A percentile compares a stretch with the other conserved stretches of the same genome.
Evolutionary conservation across 2,113 vertebrate species (phyloP).

Genomic region (Crotalus viridis): DNA sequence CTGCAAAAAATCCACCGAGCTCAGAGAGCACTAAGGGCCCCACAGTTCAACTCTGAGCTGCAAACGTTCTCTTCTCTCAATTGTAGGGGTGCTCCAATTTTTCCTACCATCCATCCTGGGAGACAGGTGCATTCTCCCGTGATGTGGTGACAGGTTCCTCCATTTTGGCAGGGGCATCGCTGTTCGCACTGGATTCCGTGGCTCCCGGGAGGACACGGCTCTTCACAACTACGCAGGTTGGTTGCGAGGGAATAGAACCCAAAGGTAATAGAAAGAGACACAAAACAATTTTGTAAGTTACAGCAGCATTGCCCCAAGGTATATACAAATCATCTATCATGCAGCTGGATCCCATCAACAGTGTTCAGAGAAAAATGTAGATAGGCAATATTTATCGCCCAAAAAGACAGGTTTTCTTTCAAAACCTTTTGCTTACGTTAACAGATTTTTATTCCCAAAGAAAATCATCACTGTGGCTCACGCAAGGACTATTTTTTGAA

Average conservation of each 20-base stretch:
- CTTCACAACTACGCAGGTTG: conserved; percentile 81
- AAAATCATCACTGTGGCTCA: neutral
- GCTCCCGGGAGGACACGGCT: conserved; percentile 90
- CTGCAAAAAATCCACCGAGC: neutral
- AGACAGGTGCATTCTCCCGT: conserved; percentile 94
- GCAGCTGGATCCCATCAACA: neutral
- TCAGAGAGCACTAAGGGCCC: neutral
- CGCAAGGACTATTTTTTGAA: neutral
- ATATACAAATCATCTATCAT: neutral
- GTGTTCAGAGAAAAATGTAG: neutral
- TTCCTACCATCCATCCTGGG: conserved; percentile 90
- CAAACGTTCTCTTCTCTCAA: neutral
- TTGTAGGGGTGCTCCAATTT: neutral
- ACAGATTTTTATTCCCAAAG: conserved; percentile 1
- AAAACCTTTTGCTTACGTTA: neutral
- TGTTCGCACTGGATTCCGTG: conserved; percentile 94
- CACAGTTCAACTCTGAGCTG: neutral
- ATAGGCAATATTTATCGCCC: conserved; percentile 22
- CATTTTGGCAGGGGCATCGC: conserved; percentile 95
- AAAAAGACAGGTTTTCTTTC: conserved; percentile 16
- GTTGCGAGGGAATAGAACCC: neutral
- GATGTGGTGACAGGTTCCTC: conserved; percentile 94
- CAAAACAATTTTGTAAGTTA: neutral
- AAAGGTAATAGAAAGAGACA: neutral
- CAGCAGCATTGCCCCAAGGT: neutral